Evolutionary conservation across 2,797 vertebrate species (phyloP).

Genomic region (Balearica regulorum): DNA sequence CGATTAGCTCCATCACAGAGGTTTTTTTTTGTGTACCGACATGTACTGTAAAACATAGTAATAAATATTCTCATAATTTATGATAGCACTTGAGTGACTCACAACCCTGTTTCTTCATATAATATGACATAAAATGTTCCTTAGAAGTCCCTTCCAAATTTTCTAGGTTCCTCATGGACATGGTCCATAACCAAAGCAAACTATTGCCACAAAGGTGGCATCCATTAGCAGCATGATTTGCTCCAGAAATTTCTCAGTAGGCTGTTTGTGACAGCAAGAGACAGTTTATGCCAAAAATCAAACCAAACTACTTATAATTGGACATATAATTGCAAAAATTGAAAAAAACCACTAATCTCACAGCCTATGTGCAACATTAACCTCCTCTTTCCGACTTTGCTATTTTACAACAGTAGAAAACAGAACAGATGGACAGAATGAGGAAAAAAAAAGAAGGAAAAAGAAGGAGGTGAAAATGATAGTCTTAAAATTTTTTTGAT

Average conservation of each 20-base stretch:
- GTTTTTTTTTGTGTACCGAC: not conserved
- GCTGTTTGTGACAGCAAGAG: not conserved
- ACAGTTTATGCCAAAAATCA: not conserved
- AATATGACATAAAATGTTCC: not conserved
- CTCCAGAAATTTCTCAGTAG: not conserved
- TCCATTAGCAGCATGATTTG: not conserved
- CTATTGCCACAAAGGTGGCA: not conserved
- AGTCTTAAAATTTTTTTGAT: not conserved
- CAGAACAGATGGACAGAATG: not conserved
- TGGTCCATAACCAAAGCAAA: not conserved
- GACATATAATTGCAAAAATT: not conserved
- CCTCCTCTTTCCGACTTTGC: not conserved
- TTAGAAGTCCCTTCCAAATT: not conserved
- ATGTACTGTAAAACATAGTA: not conserved
- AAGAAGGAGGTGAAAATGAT: not conserved
- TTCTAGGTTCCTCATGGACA: not conserved
- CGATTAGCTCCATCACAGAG: not conserved
- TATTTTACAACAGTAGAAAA: not conserved
- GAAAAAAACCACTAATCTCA: not conserved
- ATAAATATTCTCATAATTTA: not conserved
- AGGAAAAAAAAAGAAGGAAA: not conserved
- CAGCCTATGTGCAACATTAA: not conserved
- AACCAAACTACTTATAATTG: not conserved
- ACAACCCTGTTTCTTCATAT: not conserved
- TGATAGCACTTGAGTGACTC: not conserved